These are phyloP conservation scores for Liasis olivaceus DNA, from an alignment of 2,797 vertebrate species.

Conservation along the genomic window DNA sequence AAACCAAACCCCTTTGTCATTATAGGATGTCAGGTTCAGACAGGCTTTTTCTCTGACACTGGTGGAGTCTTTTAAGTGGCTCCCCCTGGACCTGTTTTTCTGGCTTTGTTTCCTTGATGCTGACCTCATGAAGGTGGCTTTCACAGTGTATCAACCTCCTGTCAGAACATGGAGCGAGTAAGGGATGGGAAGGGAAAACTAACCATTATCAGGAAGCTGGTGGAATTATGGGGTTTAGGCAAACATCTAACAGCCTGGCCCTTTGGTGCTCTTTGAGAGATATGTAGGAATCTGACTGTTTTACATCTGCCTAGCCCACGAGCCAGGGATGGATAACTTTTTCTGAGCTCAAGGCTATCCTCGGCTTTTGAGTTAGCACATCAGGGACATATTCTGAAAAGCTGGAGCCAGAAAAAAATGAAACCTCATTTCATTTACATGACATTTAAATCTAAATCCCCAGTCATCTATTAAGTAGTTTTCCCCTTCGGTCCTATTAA, in stretches of 20 bases:
- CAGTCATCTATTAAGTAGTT: background rate
- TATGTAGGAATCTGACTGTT: background rate
- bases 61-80: slow-evolving; percentile 55
- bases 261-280: background rate
- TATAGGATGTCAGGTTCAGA: slow-evolving; percentile 55
- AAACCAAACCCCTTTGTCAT: slow-evolving; percentile 47
- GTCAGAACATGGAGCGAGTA: slow-evolving; percentile 51
- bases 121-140: slow-evolving; percentile 70
- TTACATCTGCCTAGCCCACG: background rate
- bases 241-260: slow-evolving; percentile 38
- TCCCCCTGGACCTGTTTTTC: slow-evolving; percentile 55
- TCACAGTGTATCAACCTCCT: slow-evolving; percentile 69
- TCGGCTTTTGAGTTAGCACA: background rate
- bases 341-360: background rate
- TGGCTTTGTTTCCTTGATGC: slow-evolving; percentile 64
- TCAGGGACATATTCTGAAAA: background rate
- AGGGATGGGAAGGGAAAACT: slow-evolving; percentile 41
- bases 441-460: background rate
- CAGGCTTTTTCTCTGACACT: slow-evolving; percentile 56
- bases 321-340: background rate
- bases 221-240: slow-evolving; percentile 57
- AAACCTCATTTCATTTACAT: background rate
- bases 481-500: background rate
- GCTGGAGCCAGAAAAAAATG: background rate
- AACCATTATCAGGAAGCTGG: slow-evolving; percentile 51